Percentiles rank a stretch among this genome's conserved stretches.
These are phyloP conservation scores for Drosophila tani DNA, from an alignment of 1,140 invertebrate genomes.

Conservation along the genomic window DNA sequence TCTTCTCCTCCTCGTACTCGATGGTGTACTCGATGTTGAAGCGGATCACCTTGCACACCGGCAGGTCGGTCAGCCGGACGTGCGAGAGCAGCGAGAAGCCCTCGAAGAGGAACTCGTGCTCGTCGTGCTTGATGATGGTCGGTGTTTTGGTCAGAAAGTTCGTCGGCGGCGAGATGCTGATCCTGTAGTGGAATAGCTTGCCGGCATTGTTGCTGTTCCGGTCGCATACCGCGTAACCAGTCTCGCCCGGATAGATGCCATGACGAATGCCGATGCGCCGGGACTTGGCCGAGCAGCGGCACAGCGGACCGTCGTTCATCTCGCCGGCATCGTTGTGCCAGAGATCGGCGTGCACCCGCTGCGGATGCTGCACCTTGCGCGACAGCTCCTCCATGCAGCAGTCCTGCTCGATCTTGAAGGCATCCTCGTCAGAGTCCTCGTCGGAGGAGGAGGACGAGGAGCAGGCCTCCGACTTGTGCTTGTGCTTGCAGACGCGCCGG, in stretches of 20 bases:
- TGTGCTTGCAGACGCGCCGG: slow-evolving; percentile 89
- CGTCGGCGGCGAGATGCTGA: slow-evolving; percentile 91
- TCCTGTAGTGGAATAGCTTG: slow-evolving; percentile 95
- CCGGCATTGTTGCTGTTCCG: slow-evolving; percentile 93
- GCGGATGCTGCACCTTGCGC: slow-evolving; percentile 95
- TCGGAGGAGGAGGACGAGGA: slow-evolving; percentile 86
- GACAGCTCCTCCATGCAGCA: slow-evolving; percentile 94
- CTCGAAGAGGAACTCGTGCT: slow-evolving; percentile 98
- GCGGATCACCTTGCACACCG: slow-evolving; percentile 95
- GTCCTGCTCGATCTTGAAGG: slow-evolving; percentile 91
- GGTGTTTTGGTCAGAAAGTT: slow-evolving; percentile 95
- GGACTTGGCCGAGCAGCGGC: slow-evolving; percentile 96
- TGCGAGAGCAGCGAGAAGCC: slow-evolving; percentile 99
- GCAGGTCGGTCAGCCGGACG: slow-evolving; percentile 93
- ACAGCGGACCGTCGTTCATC: slow-evolving; percentile 99
- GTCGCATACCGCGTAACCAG: slow-evolving; percentile 90
- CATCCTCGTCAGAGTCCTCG: slow-evolving; percentile 86
- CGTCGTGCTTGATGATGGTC: slow-evolving; percentile 96
- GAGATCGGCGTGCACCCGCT: slow-evolving; percentile 96
- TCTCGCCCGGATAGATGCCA: slow-evolving; percentile 97
- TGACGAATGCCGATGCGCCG: slow-evolving; percentile 96
- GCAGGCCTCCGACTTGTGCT: slow-evolving; percentile 86
- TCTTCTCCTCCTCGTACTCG: slow-evolving; percentile 95
- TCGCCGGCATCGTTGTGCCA: slow-evolving; percentile 98
- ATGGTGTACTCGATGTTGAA: slow-evolving; percentile 99